These are phyloP conservation scores for Reinhardtius hippoglossoides DNA, from an alignment of 2,113 vertebrate genomes.

Conservation along the genomic window DNA sequence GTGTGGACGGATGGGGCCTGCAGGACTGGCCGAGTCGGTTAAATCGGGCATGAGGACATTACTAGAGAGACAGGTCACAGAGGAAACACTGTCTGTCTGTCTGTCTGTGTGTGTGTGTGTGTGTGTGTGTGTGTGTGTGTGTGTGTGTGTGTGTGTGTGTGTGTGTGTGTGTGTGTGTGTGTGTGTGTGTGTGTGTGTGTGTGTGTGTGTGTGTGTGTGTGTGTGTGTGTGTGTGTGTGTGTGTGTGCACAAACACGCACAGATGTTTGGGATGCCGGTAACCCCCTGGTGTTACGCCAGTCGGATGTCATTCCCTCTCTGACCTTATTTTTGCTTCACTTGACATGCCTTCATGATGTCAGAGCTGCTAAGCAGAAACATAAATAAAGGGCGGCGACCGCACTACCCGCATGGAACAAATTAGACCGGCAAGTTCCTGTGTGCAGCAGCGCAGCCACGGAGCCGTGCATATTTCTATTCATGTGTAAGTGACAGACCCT, in stretches of 20 bases:
- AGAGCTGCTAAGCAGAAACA: slow-evolving; percentile 73
- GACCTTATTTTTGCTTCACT: slow-evolving; percentile 73
- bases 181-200: not conserved
- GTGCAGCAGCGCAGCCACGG: slow-evolving; percentile 42
- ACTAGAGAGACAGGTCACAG: slow-evolving; percentile 57
- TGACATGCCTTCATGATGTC: slow-evolving; percentile 75
- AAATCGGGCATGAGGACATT: slow-evolving; percentile 61
- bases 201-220: not conserved
- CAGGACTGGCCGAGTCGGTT: slow-evolving; percentile 36
- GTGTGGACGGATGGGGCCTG: slow-evolving; percentile 50
- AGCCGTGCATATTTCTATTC: slow-evolving; percentile 56
- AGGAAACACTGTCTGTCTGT: slow-evolving; percentile 27
- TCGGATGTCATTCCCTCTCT: slow-evolving; percentile 57
- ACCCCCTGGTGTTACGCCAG: slow-evolving; percentile 61
- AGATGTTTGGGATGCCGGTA: slow-evolving; percentile 65
- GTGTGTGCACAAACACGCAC: slow-evolving; percentile 3
- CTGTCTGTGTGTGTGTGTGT: too few relatives aligned
- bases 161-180: not conserved
- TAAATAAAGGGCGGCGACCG: slow-evolving; percentile 74
- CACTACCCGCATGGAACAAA: slow-evolving; percentile 73
- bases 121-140: not conserved
- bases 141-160: not conserved
- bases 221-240: not conserved
- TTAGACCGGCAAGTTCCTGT: slow-evolving; percentile 70
- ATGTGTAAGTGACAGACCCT: slow-evolving; percentile 59